phyloP scores from a whole-genome alignment of 2,888 invertebrate genomes.

The Plebejus argus region DNA sequence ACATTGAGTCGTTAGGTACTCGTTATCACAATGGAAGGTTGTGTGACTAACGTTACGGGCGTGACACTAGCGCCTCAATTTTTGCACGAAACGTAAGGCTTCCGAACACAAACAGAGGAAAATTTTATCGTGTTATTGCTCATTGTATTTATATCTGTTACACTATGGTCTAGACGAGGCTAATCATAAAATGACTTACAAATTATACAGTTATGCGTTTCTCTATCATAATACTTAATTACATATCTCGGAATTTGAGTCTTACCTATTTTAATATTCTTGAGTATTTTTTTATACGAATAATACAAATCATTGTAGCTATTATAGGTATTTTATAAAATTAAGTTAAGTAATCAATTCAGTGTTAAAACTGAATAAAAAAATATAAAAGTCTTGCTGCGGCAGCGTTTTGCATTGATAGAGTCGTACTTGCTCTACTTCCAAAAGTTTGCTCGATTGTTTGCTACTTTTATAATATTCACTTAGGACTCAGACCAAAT shows the following conservation, averaged over 20 bases:
- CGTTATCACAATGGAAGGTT: slow-evolving; percentile 50
- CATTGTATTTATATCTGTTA: slow-evolving; percentile 3
- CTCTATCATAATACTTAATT: too few relatives aligned
- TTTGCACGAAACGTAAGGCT: slow-evolving; percentile 2
- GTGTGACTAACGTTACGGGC: slow-evolving; percentile 53
- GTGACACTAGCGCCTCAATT: neutral
- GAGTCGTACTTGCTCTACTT: too few relatives aligned
- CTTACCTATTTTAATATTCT: neutral
- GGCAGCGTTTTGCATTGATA: too few relatives aligned
- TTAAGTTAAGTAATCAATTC: too few relatives aligned
- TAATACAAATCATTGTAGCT: too few relatives aligned
- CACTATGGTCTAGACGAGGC: neutral
- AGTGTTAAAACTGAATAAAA: too few relatives aligned
- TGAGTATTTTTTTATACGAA: neutral
- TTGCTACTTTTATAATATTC: too few relatives aligned
- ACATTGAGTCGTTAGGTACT: slow-evolving; percentile 42
- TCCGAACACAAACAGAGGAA: slow-evolving; percentile 19
- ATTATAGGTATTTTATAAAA: too few relatives aligned
- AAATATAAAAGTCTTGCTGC: too few relatives aligned
- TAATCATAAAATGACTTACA: neutral
- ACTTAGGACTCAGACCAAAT: too few relatives aligned
- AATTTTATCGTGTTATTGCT: neutral
- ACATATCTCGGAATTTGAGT: neutral
- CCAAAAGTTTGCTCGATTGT: too few relatives aligned
- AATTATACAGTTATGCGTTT: too few relatives aligned